These are phyloP conservation scores for Oeneis ivallda DNA, from an alignment of 2,888 invertebrate species.

Conservation along the genomic window DNA sequence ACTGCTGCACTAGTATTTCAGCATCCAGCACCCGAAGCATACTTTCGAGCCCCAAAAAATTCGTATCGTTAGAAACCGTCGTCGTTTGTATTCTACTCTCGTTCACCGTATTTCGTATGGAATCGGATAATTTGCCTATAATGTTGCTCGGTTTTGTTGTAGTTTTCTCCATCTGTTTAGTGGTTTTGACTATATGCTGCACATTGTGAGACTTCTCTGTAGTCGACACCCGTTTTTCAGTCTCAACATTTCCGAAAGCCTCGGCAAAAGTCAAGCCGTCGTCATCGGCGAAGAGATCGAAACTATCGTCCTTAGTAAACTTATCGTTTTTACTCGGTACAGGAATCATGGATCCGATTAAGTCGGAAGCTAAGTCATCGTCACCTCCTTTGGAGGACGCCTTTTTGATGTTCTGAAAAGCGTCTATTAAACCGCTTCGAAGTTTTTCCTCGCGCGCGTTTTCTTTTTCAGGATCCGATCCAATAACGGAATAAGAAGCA, in stretches of 20 bases:
- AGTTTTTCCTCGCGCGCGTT: conserved; percentile 71
- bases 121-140: conserved; percentile 60
- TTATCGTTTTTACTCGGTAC: conserved; percentile 50
- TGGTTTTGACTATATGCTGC: conserved; percentile 71
- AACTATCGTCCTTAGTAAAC: conserved; percentile 56
- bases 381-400: conserved; percentile 69
- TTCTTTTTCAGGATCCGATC: conserved; percentile 56
- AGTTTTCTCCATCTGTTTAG: conserved; percentile 56
- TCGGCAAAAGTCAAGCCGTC: conserved; percentile 71
- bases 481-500: conserved; percentile 54
- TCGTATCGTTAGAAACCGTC: conserved; percentile 43
- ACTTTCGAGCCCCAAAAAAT: conserved; percentile 68
- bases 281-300: conserved; percentile 68
- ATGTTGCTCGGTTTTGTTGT: conserved; percentile 60
- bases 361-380: conserved; percentile 61
- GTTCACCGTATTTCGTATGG: conserved; percentile 63
- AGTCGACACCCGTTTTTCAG: conserved; percentile 54
- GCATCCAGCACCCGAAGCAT: conserved; percentile 82
- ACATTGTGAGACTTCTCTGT: conserved; percentile 75
- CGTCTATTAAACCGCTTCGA: conserved; percentile 71
- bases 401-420: conserved; percentile 75
- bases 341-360: conserved; percentile 62
- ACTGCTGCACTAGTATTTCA: conserved; percentile 80
- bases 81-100: conserved; percentile 60
- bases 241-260: conserved; percentile 54